Base-by-base conservation (phyloP, 2,113 vertebrate genomes). In the Gambusia holbrooki region DNA sequence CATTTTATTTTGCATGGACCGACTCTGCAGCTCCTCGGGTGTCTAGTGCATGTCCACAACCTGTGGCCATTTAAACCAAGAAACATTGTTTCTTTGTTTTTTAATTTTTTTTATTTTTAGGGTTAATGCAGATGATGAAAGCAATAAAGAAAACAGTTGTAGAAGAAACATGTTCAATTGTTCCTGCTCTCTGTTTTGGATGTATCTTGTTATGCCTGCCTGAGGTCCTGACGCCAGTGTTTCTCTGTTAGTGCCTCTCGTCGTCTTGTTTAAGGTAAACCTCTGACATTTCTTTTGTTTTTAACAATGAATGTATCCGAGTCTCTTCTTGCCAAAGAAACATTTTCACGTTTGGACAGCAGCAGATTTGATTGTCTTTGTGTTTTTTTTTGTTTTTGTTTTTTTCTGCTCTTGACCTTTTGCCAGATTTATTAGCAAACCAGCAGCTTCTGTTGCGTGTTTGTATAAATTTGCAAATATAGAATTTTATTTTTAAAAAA, bases 281-380 rank as follows among this genome's bases (percentile, higher is more conserved):
- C 51, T 11, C 22, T n/a, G 25, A 10, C 51, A 10, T 58, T 11
- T 58, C 51, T 58, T 58, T n/a, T 42, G n/a, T 33, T 32, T 71
- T 66, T 28, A 66, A n/a, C 63, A 19, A 58, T 82, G 74, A 84
- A 84, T 86, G 79, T 85, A 73, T 79, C 22, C 30, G 15, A 29
- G 15, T 73, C 58, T 66, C 8, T n/a, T 63, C n/a, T 30, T 0
- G 67, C 64, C 64, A 63, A 66, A 37, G 35, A 37, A 68, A 54
- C 37, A 1, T 32, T 72, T 40, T 73, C 40, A 69, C 61, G 27
- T 17, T 72, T 69, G 63, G 35, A 40, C 69, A 74, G 60, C 37
- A 69, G 12, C 33, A 51, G 3, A 48, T 42, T 69, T 25, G 22
- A 13, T 71, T 79, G 62, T 72, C 48, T 67, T 5, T 25, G 6